phyloP scores from a whole-genome alignment of 2,888 invertebrate species.

The Mythimna loreyi region DNA sequence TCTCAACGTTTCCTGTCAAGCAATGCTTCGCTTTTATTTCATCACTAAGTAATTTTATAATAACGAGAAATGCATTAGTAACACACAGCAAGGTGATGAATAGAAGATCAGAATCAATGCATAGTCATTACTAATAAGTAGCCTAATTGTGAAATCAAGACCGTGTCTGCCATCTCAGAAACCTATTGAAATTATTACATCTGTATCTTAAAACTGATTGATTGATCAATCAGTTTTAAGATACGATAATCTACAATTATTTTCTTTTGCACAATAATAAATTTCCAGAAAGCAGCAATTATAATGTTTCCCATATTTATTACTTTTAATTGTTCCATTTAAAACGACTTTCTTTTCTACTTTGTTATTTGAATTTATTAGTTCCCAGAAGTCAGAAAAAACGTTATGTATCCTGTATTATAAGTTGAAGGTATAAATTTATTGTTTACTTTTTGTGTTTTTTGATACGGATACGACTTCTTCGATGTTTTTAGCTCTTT shows the following conservation, averaged over 20 bases:
- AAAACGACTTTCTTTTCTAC: conserved; percentile 6
- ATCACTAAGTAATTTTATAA: conserved; percentile 10
- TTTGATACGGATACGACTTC: background rate
- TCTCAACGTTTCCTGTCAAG: conserved; percentile 12
- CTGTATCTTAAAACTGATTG: background rate
- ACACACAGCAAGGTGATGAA: conserved; percentile 6
- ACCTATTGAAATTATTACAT: conserved; percentile 2
- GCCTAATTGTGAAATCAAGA: conserved; percentile 18
- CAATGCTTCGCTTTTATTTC: conserved; percentile 20
- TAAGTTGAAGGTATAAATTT: background rate
- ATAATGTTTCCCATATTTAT: background rate
- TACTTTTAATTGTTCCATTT: conserved; percentile 1
- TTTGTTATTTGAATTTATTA: background rate
- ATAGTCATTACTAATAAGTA: conserved; percentile 25
- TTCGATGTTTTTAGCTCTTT: background rate
- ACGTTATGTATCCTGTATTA: background rate
- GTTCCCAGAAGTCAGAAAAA: background rate
- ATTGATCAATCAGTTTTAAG: conserved; percentile 9
- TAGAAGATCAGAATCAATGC: conserved; percentile 7
- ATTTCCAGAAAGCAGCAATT: background rate
- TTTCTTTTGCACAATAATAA: background rate
- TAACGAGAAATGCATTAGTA: conserved; percentile 12
- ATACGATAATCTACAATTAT: too few relatives aligned
- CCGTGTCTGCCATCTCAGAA: background rate
- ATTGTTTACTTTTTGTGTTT: background rate